phyloP scores from a whole-genome alignment of 2,113 vertebrate species.

The Pollimyrus isidori region DNA sequence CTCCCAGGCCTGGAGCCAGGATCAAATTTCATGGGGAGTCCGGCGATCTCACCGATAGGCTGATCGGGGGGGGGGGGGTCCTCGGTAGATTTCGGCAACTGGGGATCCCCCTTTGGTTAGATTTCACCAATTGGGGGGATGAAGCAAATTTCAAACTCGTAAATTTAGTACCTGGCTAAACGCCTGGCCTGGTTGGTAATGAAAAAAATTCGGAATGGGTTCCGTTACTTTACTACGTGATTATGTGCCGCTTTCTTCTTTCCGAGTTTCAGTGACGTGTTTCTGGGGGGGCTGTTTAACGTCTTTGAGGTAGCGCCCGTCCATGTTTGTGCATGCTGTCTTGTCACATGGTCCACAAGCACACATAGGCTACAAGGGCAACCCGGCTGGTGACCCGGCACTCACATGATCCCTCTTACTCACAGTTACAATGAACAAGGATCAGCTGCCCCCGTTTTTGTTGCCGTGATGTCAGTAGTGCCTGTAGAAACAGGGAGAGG shows the following conservation, averaged over 20 bases:
- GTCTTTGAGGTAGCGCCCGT: neutral
- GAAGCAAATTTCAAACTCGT: neutral
- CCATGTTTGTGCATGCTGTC: neutral
- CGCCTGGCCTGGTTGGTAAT: neutral
- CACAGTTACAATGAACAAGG: neutral
- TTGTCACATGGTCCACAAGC: neutral
- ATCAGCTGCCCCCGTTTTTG: neutral
- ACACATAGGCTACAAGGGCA: neutral
- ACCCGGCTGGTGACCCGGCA: neutral
- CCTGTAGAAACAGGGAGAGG: neutral
- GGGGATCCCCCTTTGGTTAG: neutral
- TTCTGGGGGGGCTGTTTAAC: neutral
- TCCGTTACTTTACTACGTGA: neutral
- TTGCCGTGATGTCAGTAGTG: neutral
- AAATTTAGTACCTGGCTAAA: neutral
- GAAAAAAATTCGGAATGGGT: neutral
- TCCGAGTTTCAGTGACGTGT: neutral
- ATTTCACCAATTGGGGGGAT: neutral
- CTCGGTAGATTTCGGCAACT: neutral
- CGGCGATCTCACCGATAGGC: neutral
- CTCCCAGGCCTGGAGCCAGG: neutral
- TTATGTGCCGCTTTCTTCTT: neutral
- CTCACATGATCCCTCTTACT: neutral
- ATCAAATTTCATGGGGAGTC: neutral
- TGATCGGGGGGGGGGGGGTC: too few relatives aligned